phyloP scores from a whole-genome alignment of 2,888 invertebrate genomes.

The Caenorhabditis doughertyi region DNA sequence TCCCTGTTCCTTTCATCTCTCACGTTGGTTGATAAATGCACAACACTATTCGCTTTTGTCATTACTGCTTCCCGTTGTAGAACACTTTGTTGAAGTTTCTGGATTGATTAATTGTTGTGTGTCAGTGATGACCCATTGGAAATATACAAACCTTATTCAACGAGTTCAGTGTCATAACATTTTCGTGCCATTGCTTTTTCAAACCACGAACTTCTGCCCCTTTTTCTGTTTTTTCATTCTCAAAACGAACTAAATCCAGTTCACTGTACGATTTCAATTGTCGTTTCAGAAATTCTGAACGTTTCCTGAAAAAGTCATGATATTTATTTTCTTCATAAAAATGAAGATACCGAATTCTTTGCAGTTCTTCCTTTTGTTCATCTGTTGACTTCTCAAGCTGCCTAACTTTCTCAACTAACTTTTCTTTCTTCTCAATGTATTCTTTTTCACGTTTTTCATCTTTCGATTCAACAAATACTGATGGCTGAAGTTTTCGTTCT shows the following conservation, averaged over 20 bases:
- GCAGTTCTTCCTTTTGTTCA: conserved; percentile 43
- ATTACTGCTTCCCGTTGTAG: conserved; percentile 65
- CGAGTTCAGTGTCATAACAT: conserved; percentile 49
- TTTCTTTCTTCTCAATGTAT: conserved; percentile 21
- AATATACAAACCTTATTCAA: conserved; percentile 39
- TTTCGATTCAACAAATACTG: conserved; percentile 39
- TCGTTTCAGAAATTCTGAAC: conserved; percentile 33
- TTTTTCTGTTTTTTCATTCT: conserved; percentile 48
- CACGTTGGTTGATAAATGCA: conserved; percentile 63
- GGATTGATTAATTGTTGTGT: no score
- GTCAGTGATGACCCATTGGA: no score
- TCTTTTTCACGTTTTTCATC: conserved; percentile 43
- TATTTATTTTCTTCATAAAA: no score
- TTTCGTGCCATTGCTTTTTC: conserved; percentile 51
- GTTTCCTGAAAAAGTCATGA: no score
- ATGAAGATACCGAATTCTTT: conserved; percentile 39
- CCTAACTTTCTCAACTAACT: conserved; percentile 30
- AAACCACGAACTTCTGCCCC: conserved; percentile 26
- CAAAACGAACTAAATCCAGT: conserved; percentile 44
- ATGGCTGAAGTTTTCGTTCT: conserved; percentile 46
- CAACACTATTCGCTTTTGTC: conserved; percentile 64
- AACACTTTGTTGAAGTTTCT: conserved; percentile 66
- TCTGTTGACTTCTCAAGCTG: conserved; percentile 31
- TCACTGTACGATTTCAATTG: conserved; percentile 26
- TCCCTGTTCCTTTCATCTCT: conserved; percentile 62